Evolutionary conservation across 2,113 vertebrate species (phyloP), one percentile per base, ranked within the genome.

Genomic region (Crypturellus undulatus): DNA sequence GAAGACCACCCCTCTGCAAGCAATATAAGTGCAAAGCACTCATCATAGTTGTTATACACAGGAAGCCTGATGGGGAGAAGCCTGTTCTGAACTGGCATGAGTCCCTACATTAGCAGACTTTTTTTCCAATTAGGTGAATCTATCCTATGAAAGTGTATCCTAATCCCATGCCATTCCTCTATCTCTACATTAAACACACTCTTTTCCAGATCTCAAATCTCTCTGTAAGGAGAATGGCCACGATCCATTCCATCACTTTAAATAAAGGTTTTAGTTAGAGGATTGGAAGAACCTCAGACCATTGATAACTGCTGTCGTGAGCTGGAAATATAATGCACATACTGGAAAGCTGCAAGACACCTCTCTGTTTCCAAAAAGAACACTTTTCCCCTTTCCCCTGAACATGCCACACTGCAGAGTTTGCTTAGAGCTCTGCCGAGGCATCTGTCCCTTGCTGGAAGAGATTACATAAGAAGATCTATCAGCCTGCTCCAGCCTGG

Each of bases 341-440:
- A 90, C 89, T 16, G 56, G 54, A 91, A 93, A 94, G 72, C 94
- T 90, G 85, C 65, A 3, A 87, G 80, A 68, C 73, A 92, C 86
- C 62, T 72, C 51, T 81, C 43, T 52, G 69, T 65, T 94, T 94
- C 92, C 82, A 25, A 43, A 71, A 36, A 65, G 88, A 93, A 79
- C 3, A 76, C 62, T 83, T 18, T 67, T 64, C 71, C 64, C 68
- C 72, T 64, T 52, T 43, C 47, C 87, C 84, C 28, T 77, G 87
- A 90, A 65, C 54, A 80, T 0, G 4, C 84, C 1, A 3, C 89
- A 40, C 90, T 91, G 94, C 96, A 95, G 95, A 77, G 85, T 71
- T 40, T 83, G 94, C 94, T 93, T 17, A 1, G 52, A 93, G 96
- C 92, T 93, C 94, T 95, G 93, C 90, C 20, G 96, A 96, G 93